These are phyloP conservation scores for Thripadectes ignobilis DNA, from an alignment of 2,797 vertebrate genomes.

Conservation along the genomic window DNA sequence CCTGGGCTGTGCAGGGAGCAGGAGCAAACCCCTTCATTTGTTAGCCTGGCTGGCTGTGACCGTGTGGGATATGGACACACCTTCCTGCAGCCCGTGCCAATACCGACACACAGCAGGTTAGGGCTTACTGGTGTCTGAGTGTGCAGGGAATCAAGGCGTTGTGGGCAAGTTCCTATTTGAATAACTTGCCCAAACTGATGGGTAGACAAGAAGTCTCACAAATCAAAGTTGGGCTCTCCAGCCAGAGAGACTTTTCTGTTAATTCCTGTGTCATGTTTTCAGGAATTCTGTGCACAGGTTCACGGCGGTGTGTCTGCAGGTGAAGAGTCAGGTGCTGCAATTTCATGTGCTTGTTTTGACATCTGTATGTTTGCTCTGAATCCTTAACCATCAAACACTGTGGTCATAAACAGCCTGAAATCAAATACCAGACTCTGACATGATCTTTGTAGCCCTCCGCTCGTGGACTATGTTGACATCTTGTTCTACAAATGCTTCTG, in stretches of 20 bases:
- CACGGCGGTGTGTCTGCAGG: neutral
- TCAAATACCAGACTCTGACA: neutral
- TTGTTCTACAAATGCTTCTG: neutral
- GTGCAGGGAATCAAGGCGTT: neutral
- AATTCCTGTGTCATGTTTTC: neutral
- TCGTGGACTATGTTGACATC: neutral
- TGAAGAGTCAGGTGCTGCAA: neutral
- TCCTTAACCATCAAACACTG: neutral
- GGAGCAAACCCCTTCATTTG: neutral
- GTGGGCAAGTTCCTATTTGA: neutral
- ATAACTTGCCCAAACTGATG: neutral
- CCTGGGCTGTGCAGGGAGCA: neutral
- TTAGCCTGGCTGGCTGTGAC: rapidly evolving
- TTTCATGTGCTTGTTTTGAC: neutral
- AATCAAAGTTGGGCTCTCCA: neutral
- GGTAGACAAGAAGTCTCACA: neutral
- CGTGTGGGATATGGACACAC: neutral
- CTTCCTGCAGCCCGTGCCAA: neutral
- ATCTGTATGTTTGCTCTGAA: neutral
- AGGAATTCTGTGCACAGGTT: neutral
- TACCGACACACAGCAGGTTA: neutral
- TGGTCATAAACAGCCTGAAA: neutral
- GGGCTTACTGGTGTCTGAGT: neutral
- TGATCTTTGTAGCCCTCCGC: neutral
- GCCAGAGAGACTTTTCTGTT: neutral